Evolutionary conservation across 2,797 vertebrate genomes (phyloP), one percentile per base, ranked within the genome.

Genomic region (Huso huso): DNA sequence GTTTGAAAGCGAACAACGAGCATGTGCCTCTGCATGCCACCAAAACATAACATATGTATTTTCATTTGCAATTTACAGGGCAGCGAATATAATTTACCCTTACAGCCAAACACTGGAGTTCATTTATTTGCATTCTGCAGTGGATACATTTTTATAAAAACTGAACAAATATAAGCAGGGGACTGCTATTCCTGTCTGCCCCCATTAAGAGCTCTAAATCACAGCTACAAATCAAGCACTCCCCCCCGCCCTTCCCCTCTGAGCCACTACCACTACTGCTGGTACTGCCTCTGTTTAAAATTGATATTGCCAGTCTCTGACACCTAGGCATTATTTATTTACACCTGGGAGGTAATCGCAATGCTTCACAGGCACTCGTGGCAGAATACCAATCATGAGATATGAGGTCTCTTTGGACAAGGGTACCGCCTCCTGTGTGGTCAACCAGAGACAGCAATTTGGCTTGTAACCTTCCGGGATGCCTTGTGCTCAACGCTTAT

Each of bases 311-410:
- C 57, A 67, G 57, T 70, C 71, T 58, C 51, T 53, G 67, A 71
- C 69, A 74, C 59, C 64, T 52, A 50, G 61, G 59, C 64, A 73
- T 74, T 70, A 74, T 70, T 75, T 70, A 75, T 74, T 74, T 74
- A 77, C 66, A 61, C 66, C 60, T 62, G 6, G 6, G 55, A 58
- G 10, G 68, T 48, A 61, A 58, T 68, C 67, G 48, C 62, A 66
- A 49, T 50, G 61, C 61, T 64, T 70, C 59, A 68, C 66, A 65
- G 66, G 52, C 52, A 49, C 66, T 68, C 58, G 64, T 71, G 49
- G 72, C 61, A 63, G 62, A 70, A 70, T 66, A 68, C 60, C 66
- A 70, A 72, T 70, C 61, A 48, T 58, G 12, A 63, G 10, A 63
- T 49, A 63, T 63, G 11, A 10, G 13, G 11, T 10, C 13, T 8